Evolutionary conservation across 2,113 vertebrate genomes (phyloP).

Genomic region (Oncorhynchus mykiss): DNA sequence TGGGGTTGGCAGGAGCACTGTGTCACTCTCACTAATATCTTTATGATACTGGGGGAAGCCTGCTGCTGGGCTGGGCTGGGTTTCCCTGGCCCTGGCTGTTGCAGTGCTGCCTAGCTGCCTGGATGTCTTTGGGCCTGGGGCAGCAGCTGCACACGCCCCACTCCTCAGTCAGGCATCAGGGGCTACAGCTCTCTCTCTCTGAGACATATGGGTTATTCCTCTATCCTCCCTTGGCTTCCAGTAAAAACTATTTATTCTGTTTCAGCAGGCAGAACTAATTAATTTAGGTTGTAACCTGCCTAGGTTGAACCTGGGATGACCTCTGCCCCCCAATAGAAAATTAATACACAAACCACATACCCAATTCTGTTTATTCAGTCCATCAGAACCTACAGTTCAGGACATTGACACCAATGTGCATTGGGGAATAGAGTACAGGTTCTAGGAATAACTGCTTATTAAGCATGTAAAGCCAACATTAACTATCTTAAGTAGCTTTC

Average conservation of each 20-base stretch:
- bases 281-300: not conserved
- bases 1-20: conserved; percentile 34
- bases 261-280: not conserved
- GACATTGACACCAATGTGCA: not conserved
- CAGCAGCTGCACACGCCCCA: conserved; percentile 14
- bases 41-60: conserved; percentile 14
- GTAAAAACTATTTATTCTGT: not conserved
- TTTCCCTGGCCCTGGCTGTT: conserved; percentile 8
- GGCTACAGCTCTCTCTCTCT: conserved; percentile 33
- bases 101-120: conserved; percentile 1
- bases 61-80: conserved; percentile 25
- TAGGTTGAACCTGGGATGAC: not conserved
- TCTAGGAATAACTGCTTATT: conserved; percentile 32
- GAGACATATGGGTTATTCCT: not conserved
- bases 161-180: conserved; percentile 8
- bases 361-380: conserved; percentile 26
- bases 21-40: conserved; percentile 47
- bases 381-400: conserved; percentile 64
- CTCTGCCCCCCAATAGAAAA: conserved; percentile 23
- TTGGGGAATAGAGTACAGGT: conserved; percentile 18
- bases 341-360: not conserved
- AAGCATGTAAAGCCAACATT: conserved; percentile 36
- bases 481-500: conserved; percentile 51
- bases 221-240: not conserved
- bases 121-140: conserved; percentile 9